phyloP scores from a whole-genome alignment of 2,888 invertebrate genomes.

The Napeogenes sylphis region DNA sequence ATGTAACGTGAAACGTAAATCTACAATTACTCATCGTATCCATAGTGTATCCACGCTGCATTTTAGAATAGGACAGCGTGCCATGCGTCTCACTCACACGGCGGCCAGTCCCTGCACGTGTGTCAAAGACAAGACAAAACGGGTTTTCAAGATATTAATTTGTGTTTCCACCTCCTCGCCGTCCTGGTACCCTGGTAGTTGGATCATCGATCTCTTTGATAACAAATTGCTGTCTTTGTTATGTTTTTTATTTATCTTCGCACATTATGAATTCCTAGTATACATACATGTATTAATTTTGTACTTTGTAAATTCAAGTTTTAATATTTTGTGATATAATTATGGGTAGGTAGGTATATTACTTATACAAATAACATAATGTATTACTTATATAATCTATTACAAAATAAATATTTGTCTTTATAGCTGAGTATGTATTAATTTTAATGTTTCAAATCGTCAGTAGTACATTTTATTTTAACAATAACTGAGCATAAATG shows the following conservation, averaged over 20 bases:
- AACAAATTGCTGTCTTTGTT: conserved; percentile 74
- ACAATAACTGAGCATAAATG: too few species aligned
- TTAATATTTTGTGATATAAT: too few species aligned
- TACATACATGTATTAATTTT: conserved; percentile 9
- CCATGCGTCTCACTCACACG: conserved; percentile 45
- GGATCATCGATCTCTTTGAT: conserved; percentile 67
- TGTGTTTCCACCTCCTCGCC: conserved; percentile 60
- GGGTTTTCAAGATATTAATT: conserved; percentile 75
- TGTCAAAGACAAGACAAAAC: conserved; percentile 56
- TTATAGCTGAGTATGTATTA: too few species aligned
- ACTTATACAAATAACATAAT: too few species aligned
- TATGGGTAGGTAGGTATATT: too few species aligned
- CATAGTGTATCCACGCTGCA: conserved; percentile 45
- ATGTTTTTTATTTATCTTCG: conserved; percentile 44
- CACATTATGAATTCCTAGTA: conserved; percentile 23
- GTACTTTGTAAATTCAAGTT: not conserved
- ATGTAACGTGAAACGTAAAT: conserved; percentile 37
- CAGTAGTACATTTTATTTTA: too few species aligned
- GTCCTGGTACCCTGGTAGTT: conserved; percentile 56
- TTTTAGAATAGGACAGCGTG: conserved; percentile 42
- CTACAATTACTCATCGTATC: conserved; percentile 33
- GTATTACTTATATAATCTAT: too few species aligned
- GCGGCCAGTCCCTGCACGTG: conserved; percentile 69
- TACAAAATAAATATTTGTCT: too few species aligned
- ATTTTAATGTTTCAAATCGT: too few species aligned